Conservation (phyloP, 2,797 vertebrate species). For the Enteromius fasciolatus region DNA sequence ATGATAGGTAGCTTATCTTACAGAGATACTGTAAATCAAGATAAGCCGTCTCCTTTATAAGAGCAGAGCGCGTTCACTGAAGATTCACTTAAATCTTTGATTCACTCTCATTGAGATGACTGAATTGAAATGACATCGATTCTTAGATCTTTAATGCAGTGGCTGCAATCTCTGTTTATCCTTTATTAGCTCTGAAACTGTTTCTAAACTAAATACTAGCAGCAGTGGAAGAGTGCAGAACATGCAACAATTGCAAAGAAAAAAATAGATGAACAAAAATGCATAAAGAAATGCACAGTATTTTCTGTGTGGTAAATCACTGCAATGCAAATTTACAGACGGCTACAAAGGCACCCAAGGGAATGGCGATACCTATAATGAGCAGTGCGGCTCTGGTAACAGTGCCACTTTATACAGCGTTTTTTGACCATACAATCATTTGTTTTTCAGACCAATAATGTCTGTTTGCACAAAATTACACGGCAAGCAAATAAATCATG, state of each 20-base stretch:
- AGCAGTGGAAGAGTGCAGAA: not conserved
- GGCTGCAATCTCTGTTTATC: not conserved
- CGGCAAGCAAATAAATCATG: conserved; percentile 44
- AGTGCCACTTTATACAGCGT: conserved; percentile 29
- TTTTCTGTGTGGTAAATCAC: conserved; percentile 30
- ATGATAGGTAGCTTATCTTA: conserved; percentile 54
- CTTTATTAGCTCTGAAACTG: not conserved
- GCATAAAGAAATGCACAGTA: conserved; percentile 24
- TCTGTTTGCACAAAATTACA: conserved; percentile 50
- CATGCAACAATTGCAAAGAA: not conserved
- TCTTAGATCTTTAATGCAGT: conserved; percentile 7
- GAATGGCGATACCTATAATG: conserved; percentile 35
- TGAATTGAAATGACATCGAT: conserved; percentile 26
- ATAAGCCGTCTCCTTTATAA: conserved; percentile 27
- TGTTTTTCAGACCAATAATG: conserved; percentile 46
- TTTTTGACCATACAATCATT: conserved; percentile 47
- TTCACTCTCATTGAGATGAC: not conserved
- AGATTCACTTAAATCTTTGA: conserved; percentile 34
- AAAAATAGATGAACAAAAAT: conserved; percentile 1
- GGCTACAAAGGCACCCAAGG: conserved; percentile 27
- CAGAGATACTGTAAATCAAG: conserved; percentile 63
- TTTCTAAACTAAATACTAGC: not conserved
- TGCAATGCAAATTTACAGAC: conserved; percentile 28
- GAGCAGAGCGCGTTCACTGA: not conserved
- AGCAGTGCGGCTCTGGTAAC: conserved; percentile 34